Evolutionary conservation across 1,140 invertebrate genomes (phyloP).

Genomic region (Nasonia longicornis): DNA sequence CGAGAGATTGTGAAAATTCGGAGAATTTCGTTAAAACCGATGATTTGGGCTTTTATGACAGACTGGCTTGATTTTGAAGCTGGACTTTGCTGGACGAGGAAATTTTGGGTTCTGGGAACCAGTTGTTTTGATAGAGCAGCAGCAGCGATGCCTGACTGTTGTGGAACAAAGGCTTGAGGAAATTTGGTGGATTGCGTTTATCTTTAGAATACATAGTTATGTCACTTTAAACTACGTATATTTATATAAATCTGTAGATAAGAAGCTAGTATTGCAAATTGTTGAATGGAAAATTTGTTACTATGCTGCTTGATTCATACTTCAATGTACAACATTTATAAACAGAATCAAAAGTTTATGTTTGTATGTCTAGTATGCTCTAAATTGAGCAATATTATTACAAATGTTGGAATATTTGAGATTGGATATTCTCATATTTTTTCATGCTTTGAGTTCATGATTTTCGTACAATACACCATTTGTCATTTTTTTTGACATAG

Average conservation of each 20-base stretch:
- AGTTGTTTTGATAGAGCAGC: background rate
- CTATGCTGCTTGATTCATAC: background rate
- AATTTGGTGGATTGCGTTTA: background rate
- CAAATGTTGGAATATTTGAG: too few species aligned
- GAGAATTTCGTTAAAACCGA: background rate
- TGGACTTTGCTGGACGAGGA: background rate
- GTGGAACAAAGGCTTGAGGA: background rate
- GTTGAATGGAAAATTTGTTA: background rate
- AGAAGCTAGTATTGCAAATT: background rate
- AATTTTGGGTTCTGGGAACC: background rate
- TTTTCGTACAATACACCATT: too few species aligned
- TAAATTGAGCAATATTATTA: too few species aligned
- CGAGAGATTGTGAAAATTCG: background rate
- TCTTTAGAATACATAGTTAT: constrained; percentile 32
- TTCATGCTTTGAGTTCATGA: too few species aligned
- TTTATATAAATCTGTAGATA: background rate
- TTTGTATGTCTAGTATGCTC: background rate
- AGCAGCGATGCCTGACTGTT: background rate
- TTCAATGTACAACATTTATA: background rate
- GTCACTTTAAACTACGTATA: constrained; percentile 26
- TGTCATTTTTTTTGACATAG: too few species aligned
- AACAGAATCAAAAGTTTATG: background rate
- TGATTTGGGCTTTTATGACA: background rate
- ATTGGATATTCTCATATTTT: too few species aligned
- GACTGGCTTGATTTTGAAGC: background rate